Evolutionary conservation across 2,797 vertebrate species (phyloP), one percentile per base, ranked within the genome.

Genomic region (Clamator glandarius): DNA sequence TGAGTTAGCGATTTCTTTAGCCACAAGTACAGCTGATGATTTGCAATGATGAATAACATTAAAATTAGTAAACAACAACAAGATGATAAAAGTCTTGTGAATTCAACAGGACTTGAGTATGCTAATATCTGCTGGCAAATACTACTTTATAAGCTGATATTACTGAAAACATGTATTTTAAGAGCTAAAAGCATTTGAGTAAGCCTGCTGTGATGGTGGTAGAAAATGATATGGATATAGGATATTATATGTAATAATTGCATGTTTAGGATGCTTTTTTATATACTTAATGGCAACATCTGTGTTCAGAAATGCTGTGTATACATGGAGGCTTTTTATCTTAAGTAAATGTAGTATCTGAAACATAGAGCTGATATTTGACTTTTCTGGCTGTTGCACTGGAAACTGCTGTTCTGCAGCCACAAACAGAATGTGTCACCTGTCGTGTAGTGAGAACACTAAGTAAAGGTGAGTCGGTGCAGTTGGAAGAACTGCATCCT

Each of bases 111-210:
- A 41, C 51, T 81, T 33, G 64, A 77, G 23, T 62, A 35, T 80
- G 68, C n/a, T 85, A 90, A 58, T 92, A 70, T 86, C 48, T 92
- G 57, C 91, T 90, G 74, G 63, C 31, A 96, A 93, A 87, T 69
- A 76, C 83, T 93, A 35, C 33, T 77, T 92, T 91, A 57, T 84
- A 55, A 77, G 70, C 42, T 33, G 39, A 26, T 91, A 64, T 19
- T 69, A 70, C 93, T n/a, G 11, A 82, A 93, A 95, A 91, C 84
- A 39, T 12, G 29, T 17, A 51, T 89, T 86, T 85, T 80, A 86
- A 95, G 90, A 85, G 55, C 63, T 96, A 76, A 86, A 95, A 86
- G 48, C 68, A 62, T 70, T 94, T 78, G 64, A 86, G 25, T 68
- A 74, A 79, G 25, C 50, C 55, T 44, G 63, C 55, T 90, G 57